Evolutionary conservation across 2,797 vertebrate species (phyloP).

Genomic region (Typhlichthys eigenmanni): DNA sequence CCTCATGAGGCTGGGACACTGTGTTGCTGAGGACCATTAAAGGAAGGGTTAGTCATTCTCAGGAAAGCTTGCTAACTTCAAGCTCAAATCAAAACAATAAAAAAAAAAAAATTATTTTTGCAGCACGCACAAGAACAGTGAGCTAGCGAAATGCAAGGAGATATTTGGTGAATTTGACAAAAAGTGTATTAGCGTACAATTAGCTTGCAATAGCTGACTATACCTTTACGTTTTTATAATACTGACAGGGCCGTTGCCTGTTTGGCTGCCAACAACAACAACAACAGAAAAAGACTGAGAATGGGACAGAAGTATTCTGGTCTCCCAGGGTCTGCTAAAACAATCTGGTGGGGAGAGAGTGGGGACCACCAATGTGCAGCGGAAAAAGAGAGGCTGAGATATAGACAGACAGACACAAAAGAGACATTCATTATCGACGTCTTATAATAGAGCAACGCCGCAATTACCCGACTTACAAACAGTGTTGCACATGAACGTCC

Average conservation of each 20-base stretch:
- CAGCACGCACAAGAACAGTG: too few species aligned
- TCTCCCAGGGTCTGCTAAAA: slow-evolving; percentile 34
- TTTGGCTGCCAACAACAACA: slow-evolving; percentile 62
- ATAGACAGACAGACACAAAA: slow-evolving; percentile 14
- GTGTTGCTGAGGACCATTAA: not conserved
- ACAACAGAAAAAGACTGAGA: slow-evolving; percentile 13
- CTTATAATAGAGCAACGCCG: too few species aligned
- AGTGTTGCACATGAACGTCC: too few species aligned
- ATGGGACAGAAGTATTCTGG: slow-evolving; percentile 41
- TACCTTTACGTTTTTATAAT: slow-evolving; percentile 27
- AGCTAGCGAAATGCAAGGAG: too few species aligned
- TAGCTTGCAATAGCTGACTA: too few species aligned
- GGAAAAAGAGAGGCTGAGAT: not conserved
- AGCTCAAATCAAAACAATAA: not conserved
- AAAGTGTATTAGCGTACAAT: too few species aligned
- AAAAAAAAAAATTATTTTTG: too few species aligned
- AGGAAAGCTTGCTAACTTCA: slow-evolving; percentile 38
- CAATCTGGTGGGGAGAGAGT: slow-evolving; percentile 42
- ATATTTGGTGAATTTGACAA: too few species aligned
- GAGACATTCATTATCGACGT: slow-evolving; percentile 10
- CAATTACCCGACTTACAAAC: too few species aligned
- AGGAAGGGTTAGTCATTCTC: slow-evolving; percentile 13
- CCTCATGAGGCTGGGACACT: slow-evolving; percentile 46
- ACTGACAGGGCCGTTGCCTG: slow-evolving; percentile 19
- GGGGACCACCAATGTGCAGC: slow-evolving; percentile 9